A percentile compares a stretch with the other conserved stretches of the same genome.
Conservation (phyloP, 2,888 invertebrate species). For the Nomada flava region DNA sequence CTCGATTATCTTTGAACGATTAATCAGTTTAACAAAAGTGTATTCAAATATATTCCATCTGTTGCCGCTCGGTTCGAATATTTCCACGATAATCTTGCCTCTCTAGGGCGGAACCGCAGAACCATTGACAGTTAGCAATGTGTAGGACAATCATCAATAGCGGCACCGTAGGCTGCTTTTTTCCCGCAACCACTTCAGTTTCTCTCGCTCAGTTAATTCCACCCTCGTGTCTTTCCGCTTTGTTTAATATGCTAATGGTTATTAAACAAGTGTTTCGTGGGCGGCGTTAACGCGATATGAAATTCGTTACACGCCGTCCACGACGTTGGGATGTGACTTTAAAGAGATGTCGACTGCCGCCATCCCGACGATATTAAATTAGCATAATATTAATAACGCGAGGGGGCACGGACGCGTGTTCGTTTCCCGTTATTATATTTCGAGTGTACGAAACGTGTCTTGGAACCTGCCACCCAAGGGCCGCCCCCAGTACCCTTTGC, state of each 20-base stretch:
- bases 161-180: slow-evolving; percentile 9
- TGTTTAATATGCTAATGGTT: slow-evolving; percentile 76
- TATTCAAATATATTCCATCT: neutral
- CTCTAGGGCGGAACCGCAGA: neutral
- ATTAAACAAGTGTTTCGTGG: slow-evolving; percentile 75
- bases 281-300: slow-evolving; percentile 73
- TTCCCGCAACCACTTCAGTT: neutral
- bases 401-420: slow-evolving; percentile 13
- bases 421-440: slow-evolving; percentile 58
- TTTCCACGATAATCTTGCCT: neutral
- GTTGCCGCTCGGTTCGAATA: neutral
- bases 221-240: slow-evolving; percentile 50
- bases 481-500: slow-evolving; percentile 44
- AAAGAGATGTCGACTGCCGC: slow-evolving; percentile 47
- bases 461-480: slow-evolving; percentile 14
- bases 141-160: slow-evolving; percentile 20
- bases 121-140: slow-evolving; percentile 7
- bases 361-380: slow-evolving; percentile 70
- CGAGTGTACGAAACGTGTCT: slow-evolving; percentile 46
- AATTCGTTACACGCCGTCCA: slow-evolving; percentile 69
- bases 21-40: neutral
- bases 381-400: slow-evolving; percentile 71
- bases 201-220: neutral
- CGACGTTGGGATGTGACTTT: slow-evolving; percentile 26
- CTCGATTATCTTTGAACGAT: neutral